Base-by-base conservation (phyloP, 2,797 vertebrate genomes). In the Anabacerthia variegaticeps region DNA sequence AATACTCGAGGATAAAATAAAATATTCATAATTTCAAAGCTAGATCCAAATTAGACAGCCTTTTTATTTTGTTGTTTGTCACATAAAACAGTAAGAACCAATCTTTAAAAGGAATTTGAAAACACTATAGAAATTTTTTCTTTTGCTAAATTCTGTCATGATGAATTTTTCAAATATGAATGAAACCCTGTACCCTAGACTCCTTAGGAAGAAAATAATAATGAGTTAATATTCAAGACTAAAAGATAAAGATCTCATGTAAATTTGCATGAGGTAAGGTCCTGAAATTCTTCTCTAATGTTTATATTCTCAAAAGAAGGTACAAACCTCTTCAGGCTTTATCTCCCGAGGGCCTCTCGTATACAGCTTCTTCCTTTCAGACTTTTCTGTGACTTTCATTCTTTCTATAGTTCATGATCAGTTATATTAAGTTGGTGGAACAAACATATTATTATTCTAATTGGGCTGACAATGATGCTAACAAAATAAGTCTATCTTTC, bases 1-100 rank as follows among this genome's bases (percentile, higher is more conserved):
- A 85, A 92, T 32, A 54, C 30, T 56, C 3, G 5, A 82, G 32
- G 44, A 85, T 59, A 83, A 95, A 85, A 91, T 41, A 71, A 71
- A 86, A 85, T 69, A 92, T 89, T 76, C 39, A 36, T 65, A 5
- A 77, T 87, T 94, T 85, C 74, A 87, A 89, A 94, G 59, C 18
- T 92, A 55, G 30, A 67, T 14, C 26, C 85, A 95, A 86, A 90
- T 85, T 85, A 66, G 91, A 39, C 39, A 37, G 23, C 6, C 4
- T 91, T 75, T 93, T 85, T 66, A 81, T 81, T 86, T 37, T 59
- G 32, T 56, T 59, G 19, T 69, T 80, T 86, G 44, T 27, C 72
- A 34, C 11, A 62, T n/a, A 89, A 68, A 56, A 55, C 4, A 72
- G 32, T 69, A 34, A 9, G 4, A 61, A 37, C 5, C 1, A 2